These are phyloP conservation scores for Pangasius macronema DNA, from an alignment of 2,797 vertebrate species.

Conservation along the genomic window DNA sequence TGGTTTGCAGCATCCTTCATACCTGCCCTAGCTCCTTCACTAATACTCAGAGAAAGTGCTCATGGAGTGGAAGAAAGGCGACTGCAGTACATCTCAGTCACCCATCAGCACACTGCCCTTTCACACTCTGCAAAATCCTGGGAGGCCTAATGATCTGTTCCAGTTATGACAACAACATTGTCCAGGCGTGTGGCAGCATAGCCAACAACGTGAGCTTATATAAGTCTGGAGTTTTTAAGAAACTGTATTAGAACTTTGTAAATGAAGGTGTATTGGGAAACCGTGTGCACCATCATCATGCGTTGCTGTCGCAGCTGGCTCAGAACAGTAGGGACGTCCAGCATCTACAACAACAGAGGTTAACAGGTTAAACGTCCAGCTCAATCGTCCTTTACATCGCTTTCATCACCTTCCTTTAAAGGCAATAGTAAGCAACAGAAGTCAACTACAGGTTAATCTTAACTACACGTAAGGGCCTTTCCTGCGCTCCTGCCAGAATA, in stretches of 20 bases:
- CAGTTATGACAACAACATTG: constrained; percentile 31
- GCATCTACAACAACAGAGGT: constrained; percentile 70
- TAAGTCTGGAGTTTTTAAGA: constrained; percentile 93
- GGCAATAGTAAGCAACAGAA: background rate
- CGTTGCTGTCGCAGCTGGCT: constrained; percentile 86
- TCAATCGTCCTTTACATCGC: background rate
- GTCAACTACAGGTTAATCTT: constrained; percentile 6
- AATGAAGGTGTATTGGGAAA: constrained; percentile 93
- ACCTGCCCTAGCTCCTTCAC: constrained; percentile 39
- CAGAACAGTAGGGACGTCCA: constrained; percentile 87
- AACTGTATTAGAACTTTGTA: constrained; percentile 96
- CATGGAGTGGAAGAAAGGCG: constrained; percentile 13
- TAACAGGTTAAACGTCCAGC: background rate
- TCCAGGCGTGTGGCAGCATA: constrained; percentile 5
- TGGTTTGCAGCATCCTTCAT: constrained; percentile 59
- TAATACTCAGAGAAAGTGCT: constrained; percentile 57
- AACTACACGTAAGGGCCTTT: constrained; percentile 7
- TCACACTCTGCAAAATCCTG: constrained; percentile 46
- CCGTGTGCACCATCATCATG: constrained; percentile 97
- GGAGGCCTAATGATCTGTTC: constrained; percentile 27
- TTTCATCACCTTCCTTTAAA: background rate
- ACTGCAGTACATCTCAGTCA: constrained; percentile 17
- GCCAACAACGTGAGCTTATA: constrained; percentile 70
- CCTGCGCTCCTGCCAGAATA: constrained; percentile 25
- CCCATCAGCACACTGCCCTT: constrained; percentile 33